Conservation (phyloP, 2,888 invertebrate species). For the Parnassius mnemosyne region DNA sequence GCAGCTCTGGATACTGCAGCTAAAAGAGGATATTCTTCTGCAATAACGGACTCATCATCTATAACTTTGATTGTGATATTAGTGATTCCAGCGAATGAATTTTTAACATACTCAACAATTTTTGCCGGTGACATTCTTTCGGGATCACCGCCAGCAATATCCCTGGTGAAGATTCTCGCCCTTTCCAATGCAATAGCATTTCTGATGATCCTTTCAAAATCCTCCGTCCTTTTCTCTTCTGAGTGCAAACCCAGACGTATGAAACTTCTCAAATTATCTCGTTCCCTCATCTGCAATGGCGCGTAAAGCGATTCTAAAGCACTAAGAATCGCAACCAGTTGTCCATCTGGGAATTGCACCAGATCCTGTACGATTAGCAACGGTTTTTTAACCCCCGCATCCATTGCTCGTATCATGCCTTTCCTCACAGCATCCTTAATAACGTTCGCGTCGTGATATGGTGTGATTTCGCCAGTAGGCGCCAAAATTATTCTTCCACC, state of each 20-base stretch:
- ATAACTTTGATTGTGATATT: slow-evolving; percentile 83
- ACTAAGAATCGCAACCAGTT: slow-evolving; percentile 90
- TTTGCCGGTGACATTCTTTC: slow-evolving; percentile 92
- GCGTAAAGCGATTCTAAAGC: slow-evolving; percentile 93
- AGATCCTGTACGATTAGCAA: slow-evolving; percentile 86
- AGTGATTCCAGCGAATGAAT: slow-evolving; percentile 80
- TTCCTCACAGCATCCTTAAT: slow-evolving; percentile 86
- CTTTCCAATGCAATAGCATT: slow-evolving; percentile 83
- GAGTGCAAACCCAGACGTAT: slow-evolving; percentile 82
- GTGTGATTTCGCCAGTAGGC: slow-evolving; percentile 88
- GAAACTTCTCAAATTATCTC: slow-evolving; percentile 80
- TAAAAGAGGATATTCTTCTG: slow-evolving; percentile 88
- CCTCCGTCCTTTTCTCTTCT: slow-evolving; percentile 76
- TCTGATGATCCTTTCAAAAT: slow-evolving; percentile 79
- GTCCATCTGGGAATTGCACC: slow-evolving; percentile 85
- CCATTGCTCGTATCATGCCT: slow-evolving; percentile 89
- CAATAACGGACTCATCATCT: slow-evolving; percentile 80
- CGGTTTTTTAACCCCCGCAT: slow-evolving; percentile 90
- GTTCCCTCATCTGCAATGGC: slow-evolving; percentile 88
- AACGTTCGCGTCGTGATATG: slow-evolving; percentile 72
- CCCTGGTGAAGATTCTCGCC: slow-evolving; percentile 79
- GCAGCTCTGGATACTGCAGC: slow-evolving; percentile 88
- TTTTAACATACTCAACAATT: slow-evolving; percentile 87
- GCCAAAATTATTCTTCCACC: slow-evolving; percentile 85
- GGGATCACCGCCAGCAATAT: slow-evolving; percentile 89